These are phyloP conservation scores for Molothrus aeneus DNA, from an alignment of 2,797 vertebrate species.

Conservation along the genomic window DNA sequence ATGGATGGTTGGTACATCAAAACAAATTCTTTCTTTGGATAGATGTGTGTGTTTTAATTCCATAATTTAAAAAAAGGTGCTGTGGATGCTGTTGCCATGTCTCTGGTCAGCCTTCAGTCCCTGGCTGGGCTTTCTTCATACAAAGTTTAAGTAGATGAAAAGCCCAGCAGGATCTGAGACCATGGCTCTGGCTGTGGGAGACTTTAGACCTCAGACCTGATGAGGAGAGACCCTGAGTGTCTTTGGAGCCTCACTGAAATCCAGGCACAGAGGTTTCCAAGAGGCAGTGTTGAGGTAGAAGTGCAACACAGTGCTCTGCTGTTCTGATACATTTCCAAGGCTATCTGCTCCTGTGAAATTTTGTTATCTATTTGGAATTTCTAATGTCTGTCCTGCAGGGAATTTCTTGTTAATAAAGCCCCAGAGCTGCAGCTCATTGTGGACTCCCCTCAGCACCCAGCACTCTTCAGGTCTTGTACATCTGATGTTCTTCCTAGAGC, in stretches of 20 bases:
- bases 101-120: background rate
- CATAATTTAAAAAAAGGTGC: background rate
- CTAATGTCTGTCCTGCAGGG: background rate
- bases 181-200: background rate
- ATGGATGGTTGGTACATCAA: background rate
- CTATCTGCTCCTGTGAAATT: background rate
- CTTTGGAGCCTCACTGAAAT: background rate
- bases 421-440: background rate
- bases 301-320: background rate
- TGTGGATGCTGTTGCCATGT: background rate
- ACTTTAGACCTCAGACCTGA: background rate
- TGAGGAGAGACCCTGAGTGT: background rate
- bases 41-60: background rate
- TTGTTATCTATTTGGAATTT: background rate
- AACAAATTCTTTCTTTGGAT: background rate
- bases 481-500: background rate
- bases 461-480: background rate
- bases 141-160: background rate
- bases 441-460: background rate
- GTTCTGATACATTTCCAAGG: background rate
- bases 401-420: background rate
- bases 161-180: background rate
- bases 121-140: background rate
- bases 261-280: background rate
- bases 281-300: background rate